Base-by-base conservation (phyloP, 2,113 vertebrate species). In the Rhabdornis inornatus region DNA sequence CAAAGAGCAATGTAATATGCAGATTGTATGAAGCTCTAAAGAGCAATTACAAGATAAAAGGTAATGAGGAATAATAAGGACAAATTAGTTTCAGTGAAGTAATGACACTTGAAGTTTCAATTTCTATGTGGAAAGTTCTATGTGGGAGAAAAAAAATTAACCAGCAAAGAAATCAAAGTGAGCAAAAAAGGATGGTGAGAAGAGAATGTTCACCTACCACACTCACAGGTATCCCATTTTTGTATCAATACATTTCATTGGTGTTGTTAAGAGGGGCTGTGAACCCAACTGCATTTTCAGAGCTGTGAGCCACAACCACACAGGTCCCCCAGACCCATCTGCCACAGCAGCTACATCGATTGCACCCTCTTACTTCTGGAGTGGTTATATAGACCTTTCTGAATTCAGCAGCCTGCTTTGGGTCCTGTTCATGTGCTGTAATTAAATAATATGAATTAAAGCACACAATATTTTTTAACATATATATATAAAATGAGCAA, bases 21-120 rank as follows among this genome's bases (percentile, higher is more conserved):
- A 94, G 92, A 95, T 91, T 97, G 64, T 78, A 92, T 65, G 96
- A 97, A 95, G 68, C 92, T 94, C 91, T 90, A 69, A 93, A 96
- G 92, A 97, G 91, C 92, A 95, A 95, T 96, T 97, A 95, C 76
- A 90, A 89, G 91, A 89, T 95, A 95, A 97, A 97, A 96, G 77
- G 72, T 95, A 97, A 97, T 95, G 96, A 94, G 87, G 65, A 97
- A 92, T 96, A 97, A 97, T 97, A 94, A 90, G 87, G 95, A 95
- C 92, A 96, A 96, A 97, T 95, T 70, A 93, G 92, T 91, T 97
- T 97, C 90, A 68, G 79, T 59, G 52, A 95, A 93, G 52, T 94
- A 94, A 97, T 94, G 85, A 72, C 88, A 97, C 81, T 89, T 96
- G 40, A 96, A 96, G 56, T 87, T 96, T 94, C 77, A 94, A 89